Conservation (phyloP, 2,797 vertebrate genomes). For the Phalanger gymnotis region DNA sequence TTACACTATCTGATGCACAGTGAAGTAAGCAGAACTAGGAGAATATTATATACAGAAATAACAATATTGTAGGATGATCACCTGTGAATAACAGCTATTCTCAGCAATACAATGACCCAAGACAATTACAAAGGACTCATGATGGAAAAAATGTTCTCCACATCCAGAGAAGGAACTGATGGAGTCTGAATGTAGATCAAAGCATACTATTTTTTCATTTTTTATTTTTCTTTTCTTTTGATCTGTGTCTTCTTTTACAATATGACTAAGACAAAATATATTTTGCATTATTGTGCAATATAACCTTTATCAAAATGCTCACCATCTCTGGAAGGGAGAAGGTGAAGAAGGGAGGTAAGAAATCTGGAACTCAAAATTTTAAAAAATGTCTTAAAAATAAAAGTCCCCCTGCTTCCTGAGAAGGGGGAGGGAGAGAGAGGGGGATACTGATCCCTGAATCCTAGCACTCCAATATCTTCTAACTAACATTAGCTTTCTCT, state of each 20-base stretch:
- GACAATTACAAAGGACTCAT: background rate
- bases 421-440: too few species aligned
- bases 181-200: background rate
- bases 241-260: background rate
- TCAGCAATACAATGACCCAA: background rate
- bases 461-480: background rate
- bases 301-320: background rate
- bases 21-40: background rate
- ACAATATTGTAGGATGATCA: background rate
- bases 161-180: background rate
- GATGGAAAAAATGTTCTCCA: background rate
- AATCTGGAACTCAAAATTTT: background rate
- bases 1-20: background rate
- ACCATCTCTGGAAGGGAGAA: background rate
- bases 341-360: background rate
- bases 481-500: background rate
- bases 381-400: background rate
- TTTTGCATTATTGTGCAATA: background rate
- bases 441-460: background rate
- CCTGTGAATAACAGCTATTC: background rate
- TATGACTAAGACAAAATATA: background rate
- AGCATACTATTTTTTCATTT: background rate
- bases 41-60: background rate
- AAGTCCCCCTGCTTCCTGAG: background rate
- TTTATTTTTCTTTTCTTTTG: background rate